Evolutionary conservation across 2,888 invertebrate species (phyloP), one percentile per base, ranked within the genome.

Genomic region (Acrocera orbiculus): DNA sequence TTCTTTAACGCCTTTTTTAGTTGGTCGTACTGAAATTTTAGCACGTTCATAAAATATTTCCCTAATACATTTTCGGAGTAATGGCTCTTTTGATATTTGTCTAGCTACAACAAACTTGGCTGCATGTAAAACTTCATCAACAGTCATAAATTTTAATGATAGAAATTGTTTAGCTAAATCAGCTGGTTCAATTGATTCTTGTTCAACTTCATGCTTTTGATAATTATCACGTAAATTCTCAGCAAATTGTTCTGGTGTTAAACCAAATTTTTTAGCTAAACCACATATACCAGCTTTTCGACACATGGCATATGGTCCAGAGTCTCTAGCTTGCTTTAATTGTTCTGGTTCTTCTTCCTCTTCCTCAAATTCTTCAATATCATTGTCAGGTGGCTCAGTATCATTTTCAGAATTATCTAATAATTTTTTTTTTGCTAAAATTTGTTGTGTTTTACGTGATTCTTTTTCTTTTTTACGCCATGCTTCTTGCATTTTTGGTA

Each of bases 151-250:
- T 49, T 74, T 71, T 4, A 59, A 53, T 47, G 70, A 69, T 16
- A 76, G 63, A 51, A 70, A 87, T 45, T 87, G 81, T 34, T 73
- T 74, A 1, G 92, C 92, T 13, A 85, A 65, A 43, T 85, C 82
- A 0, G 69, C 49, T 1, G 92, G 90, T 44, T 86, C 79, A n/a
- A 75, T 69, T 0, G 78, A 73, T 46, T 83, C 85, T 54, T 95
- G 93, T 31, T 92, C 92, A 2, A 95, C 87, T 51, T 95, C 95
- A 54, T 92, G 85, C 10, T 89, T 67, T 55, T 89, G 87, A 57
- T 95, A 95, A 56, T 90, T 89, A 52, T 95, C 93, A 2, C 90
- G 72, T 6, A 96, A 66, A 63, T 98, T 96, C 62, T 95, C 93
- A 0, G 90, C 92, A 56, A 90, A 93, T 58, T 95, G 81, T 53